These are phyloP conservation scores for Drosophila vallismaia DNA, from an alignment of 2,888 invertebrate species.

Conservation along the genomic window DNA sequence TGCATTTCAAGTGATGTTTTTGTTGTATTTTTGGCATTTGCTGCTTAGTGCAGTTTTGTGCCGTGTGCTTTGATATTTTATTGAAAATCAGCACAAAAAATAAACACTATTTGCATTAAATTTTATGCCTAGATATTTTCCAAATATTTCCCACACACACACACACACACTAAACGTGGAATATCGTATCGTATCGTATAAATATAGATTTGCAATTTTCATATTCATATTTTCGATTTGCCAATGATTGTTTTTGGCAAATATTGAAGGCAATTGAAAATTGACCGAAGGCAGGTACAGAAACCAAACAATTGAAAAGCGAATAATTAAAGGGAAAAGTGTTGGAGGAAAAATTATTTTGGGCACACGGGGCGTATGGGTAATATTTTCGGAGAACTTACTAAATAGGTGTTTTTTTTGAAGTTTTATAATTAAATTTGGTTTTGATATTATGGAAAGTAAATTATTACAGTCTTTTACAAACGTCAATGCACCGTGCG, in stretches of 20 bases:
- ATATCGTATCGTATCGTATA: conserved; percentile 7
- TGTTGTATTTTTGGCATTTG: conserved; percentile 14
- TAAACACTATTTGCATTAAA: conserved; percentile 37
- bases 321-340: conserved; percentile 7
- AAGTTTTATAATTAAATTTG: too few species aligned
- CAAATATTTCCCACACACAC: conserved; percentile 32
- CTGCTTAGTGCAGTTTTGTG: conserved; percentile 24
- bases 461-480: neutral
- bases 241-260: conserved; percentile 74
- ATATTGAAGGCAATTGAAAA: conserved; percentile 72
- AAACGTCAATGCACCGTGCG: conserved; percentile 14
- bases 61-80: conserved; percentile 65
- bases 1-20: conserved; percentile 70
- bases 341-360: neutral
- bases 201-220: conserved; percentile 47
- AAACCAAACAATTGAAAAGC: conserved; percentile 34
- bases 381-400: conserved; percentile 6
- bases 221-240: conserved; percentile 48
- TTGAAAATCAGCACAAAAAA: conserved; percentile 55
- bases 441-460: too few species aligned
- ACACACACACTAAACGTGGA: conserved; percentile 2
- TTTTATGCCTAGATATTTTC: conserved; percentile 42
- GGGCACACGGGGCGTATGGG: conserved; percentile 25
- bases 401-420: too few species aligned
- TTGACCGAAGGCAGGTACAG: conserved; percentile 50